Evolutionary conservation across 1,140 invertebrate genomes (phyloP).

Genomic region (Lithobius niger): DNA sequence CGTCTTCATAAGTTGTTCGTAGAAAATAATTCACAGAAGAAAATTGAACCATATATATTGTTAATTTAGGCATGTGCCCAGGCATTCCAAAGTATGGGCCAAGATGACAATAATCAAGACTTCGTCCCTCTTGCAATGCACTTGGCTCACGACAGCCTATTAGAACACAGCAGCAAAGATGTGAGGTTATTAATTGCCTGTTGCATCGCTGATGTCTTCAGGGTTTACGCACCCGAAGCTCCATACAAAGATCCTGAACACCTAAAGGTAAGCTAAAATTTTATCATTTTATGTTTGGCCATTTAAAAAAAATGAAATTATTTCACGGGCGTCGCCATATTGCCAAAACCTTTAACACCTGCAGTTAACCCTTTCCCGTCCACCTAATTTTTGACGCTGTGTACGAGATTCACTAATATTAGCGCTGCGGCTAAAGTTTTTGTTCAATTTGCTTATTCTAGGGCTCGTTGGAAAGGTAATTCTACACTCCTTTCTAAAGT

Average conservation of each 20-base stretch:
- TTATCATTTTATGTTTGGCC: background rate
- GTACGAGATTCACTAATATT: too few relatives aligned
- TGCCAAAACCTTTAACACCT: too few relatives aligned
- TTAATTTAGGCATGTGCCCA: slow-evolving; percentile 62
- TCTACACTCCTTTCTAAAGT: too few relatives aligned
- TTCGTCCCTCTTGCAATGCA: slow-evolving; percentile 88
- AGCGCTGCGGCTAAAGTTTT: too few relatives aligned
- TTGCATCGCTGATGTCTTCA: slow-evolving; percentile 90
- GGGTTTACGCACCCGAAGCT: slow-evolving; percentile 97
- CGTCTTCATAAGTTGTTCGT: too few relatives aligned
- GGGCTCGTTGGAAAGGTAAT: too few relatives aligned
- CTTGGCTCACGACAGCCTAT: slow-evolving; percentile 81
- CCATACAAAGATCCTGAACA: slow-evolving; percentile 92
- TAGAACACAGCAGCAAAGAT: slow-evolving; percentile 79
- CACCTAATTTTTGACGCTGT: too few relatives aligned
- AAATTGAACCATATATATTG: slow-evolving; percentile 9
- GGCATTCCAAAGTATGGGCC: slow-evolving; percentile 89
- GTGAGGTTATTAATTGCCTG: slow-evolving; percentile 89
- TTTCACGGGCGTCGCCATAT: background rate
- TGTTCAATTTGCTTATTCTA: too few relatives aligned
- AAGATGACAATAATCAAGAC: slow-evolving; percentile 87
- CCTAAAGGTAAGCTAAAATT: slow-evolving; percentile 46
- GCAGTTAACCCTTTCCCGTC: too few relatives aligned
- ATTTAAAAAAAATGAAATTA: background rate
- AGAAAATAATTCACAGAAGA: too few relatives aligned